These are phyloP conservation scores for Heloderma charlesbogerti DNA, from an alignment of 2,113 vertebrate genomes.

Conservation along the genomic window DNA sequence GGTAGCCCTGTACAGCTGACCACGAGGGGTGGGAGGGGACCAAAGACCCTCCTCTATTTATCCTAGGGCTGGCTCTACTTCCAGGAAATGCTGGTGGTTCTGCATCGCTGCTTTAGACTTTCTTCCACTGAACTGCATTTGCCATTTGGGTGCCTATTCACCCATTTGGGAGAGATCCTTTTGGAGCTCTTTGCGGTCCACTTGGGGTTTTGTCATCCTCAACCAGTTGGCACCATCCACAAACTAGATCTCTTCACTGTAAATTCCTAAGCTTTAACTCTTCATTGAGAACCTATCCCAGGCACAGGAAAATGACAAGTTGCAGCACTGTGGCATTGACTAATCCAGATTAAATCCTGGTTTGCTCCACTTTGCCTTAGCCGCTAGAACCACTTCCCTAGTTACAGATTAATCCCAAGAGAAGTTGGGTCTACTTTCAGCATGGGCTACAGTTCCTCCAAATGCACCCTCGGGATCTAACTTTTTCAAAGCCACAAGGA, in stretches of 20 bases:
- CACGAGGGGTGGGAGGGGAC: too few relatives aligned
- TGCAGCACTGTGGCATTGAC: background rate
- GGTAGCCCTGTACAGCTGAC: too few relatives aligned
- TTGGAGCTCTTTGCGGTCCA: background rate
- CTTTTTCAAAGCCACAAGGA: background rate
- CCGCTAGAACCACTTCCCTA: rapidly evolving
- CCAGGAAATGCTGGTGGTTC: too few relatives aligned
- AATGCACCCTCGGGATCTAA: background rate
- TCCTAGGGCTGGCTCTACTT: too few relatives aligned
- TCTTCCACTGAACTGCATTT: background rate
- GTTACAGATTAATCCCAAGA: background rate
- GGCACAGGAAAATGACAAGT: background rate
- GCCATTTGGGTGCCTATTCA: background rate
- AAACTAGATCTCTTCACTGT: background rate
- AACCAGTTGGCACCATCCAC: background rate
- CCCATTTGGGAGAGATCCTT: background rate
- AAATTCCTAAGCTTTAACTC: background rate
- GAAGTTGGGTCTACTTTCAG: background rate
- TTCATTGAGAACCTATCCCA: background rate
- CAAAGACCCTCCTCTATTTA: too few relatives aligned
- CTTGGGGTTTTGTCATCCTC: background rate
- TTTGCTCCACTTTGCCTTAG: background rate
- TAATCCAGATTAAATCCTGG: background rate
- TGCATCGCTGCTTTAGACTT: background rate
- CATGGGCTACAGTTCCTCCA: rapidly evolving